phyloP scores from a whole-genome alignment of 2,113 vertebrate genomes.

The Antigone vipio region DNA sequence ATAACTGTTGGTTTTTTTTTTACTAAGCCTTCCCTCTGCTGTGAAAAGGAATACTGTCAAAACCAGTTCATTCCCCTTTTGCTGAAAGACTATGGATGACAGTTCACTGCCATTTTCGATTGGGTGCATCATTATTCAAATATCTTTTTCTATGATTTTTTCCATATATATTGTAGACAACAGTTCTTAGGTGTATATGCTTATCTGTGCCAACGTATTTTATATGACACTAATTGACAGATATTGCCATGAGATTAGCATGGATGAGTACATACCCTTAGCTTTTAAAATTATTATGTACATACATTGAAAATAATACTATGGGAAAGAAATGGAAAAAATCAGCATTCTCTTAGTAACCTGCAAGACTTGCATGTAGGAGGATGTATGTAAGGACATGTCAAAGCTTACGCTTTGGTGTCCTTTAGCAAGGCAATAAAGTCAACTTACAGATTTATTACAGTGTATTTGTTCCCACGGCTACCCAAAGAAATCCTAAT shows the following conservation, averaged over 20 bases:
- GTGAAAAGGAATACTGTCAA: slow-evolving; percentile 34
- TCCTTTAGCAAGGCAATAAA: slow-evolving; percentile 25
- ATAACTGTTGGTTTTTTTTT: background rate
- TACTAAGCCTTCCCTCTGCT: background rate
- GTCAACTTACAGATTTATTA: slow-evolving; percentile 4
- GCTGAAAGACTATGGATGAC: slow-evolving; percentile 1
- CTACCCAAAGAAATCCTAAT: slow-evolving; percentile 41
- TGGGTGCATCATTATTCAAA: slow-evolving; percentile 36
- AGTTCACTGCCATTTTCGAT: slow-evolving; percentile 10
- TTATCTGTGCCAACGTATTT: background rate
- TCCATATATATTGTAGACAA: background rate
- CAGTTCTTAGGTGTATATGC: background rate
- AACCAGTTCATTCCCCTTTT: background rate
- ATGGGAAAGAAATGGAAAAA: background rate
- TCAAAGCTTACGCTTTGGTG: background rate
- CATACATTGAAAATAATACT: background rate
- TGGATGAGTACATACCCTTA: background rate
- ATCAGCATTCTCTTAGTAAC: background rate
- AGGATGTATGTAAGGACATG: background rate
- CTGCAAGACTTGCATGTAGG: background rate
- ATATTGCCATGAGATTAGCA: background rate
- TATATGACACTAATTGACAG: background rate
- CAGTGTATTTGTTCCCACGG: slow-evolving; percentile 36
- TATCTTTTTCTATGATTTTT: background rate
- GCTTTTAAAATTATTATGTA: background rate